Evolutionary conservation across 2,797 vertebrate genomes (phyloP), one percentile per base, ranked within the genome.

Genomic region (Micropoecilia bifurca): DNA sequence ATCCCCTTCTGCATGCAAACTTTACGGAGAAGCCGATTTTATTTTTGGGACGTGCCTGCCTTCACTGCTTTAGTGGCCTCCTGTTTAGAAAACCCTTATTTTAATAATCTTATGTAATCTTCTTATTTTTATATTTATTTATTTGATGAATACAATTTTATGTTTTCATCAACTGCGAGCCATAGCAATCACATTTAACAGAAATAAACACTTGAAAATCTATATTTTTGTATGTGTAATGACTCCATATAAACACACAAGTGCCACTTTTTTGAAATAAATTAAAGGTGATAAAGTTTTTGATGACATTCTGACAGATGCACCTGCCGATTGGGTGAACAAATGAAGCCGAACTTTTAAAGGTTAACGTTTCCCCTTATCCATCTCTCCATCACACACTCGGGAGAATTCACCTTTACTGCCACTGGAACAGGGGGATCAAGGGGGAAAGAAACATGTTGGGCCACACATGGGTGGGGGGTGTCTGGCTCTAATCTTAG

Each of bases 401-500:
- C 22, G 41, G 12, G 66, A 12, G 6, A 12, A 43, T 43, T 10
- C 39, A 6, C 66, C 36, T 66, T 66, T 22, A 66, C 18, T 66
- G 33, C 39, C 63, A 41, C 78, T 80, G 33, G 76, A 72, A 6
- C 47, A 57, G 59, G 66, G 59, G 57, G 39, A 53, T 50, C 14
- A 43, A 2, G 10, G 66, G 63, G 66, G 22, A 20, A 14, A 28
- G 33, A 1, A 75, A 78, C 28, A 68, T 2, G 36, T 59, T 79
- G 63, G 59, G 22, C 59, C 71, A 18, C 63, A 50, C 63, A 46
- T 66, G 84, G 89, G 83, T 83, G 84, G 76, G 53, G 53, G 76
- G 79, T 84, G 69, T 50, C 43, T 41, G 82, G 87, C 80, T 90
- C 85, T 94, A 95, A 94, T 95, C 93, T 95, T 91, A 85, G 87